These are phyloP conservation scores for Caiman crocodilus DNA, from an alignment of 2,797 vertebrate genomes.

Conservation along the genomic window DNA sequence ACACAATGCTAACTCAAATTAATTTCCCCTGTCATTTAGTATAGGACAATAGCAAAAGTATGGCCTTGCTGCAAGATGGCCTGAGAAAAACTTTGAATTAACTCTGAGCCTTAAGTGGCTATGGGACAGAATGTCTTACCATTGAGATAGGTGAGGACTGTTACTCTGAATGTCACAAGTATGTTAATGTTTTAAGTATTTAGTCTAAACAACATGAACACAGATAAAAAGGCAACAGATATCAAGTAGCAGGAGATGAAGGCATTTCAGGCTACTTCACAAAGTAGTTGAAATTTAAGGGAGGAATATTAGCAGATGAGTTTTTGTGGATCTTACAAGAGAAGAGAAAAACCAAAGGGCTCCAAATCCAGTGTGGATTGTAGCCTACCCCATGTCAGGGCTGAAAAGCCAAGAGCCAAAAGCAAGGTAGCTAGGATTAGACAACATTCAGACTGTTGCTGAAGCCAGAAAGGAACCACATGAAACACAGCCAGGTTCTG, in stretches of 20 bases:
- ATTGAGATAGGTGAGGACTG: too few species aligned
- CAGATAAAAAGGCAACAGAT: neutral
- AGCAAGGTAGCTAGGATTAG: neutral
- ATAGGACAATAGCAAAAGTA: neutral
- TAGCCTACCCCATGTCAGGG: neutral
- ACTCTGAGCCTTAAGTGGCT: neutral
- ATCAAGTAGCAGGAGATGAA: constrained; percentile 9
- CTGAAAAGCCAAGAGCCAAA: neutral
- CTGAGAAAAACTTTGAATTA: constrained; percentile 15
- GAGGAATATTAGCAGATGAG: neutral
- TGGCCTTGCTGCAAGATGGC: neutral
- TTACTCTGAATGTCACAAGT: neutral
- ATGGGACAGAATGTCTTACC: neutral
- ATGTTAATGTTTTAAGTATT: neutral
- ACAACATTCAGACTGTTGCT: neutral
- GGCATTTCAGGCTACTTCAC: constrained; percentile 17
- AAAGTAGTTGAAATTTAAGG: constrained; percentile 11
- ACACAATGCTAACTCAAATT: neutral
- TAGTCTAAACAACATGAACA: constrained; percentile 24
- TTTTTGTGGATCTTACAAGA: neutral
- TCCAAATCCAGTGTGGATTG: neutral
- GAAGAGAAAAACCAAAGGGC: neutral
- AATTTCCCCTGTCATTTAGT: neutral
- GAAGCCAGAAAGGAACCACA: neutral
- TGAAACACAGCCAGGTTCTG: neutral